Percentiles rank a stretch among this genome's conserved stretches.
These are phyloP conservation scores for Pemphigus obesinymphae DNA, from an alignment of 1,140 invertebrate species.

Conservation along the genomic window DNA sequence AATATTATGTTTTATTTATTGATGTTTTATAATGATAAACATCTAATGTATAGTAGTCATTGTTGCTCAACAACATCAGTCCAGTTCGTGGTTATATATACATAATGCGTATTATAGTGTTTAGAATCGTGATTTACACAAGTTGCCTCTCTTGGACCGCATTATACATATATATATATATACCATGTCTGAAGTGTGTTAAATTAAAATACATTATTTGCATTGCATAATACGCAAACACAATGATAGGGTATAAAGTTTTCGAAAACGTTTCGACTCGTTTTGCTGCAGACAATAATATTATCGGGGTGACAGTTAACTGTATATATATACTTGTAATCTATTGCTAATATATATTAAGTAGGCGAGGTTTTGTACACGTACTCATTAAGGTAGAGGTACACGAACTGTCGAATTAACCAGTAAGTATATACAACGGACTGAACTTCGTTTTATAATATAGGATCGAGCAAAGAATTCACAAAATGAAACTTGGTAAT, in stretches of 20 bases:
- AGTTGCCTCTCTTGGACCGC: slow-evolving; percentile 9
- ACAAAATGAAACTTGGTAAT: too few relatives aligned
- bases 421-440: too few relatives aligned
- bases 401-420: too few relatives aligned
- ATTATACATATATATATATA: background rate
- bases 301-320: too few relatives aligned
- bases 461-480: too few relatives aligned
- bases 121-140: slow-evolving; percentile 32
- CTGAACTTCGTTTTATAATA: too few relatives aligned
- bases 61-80: slow-evolving; percentile 21
- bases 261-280: background rate
- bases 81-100: slow-evolving; percentile 18
- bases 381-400: too few relatives aligned
- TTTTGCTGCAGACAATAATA: too few relatives aligned
- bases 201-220: slow-evolving; percentile 16
- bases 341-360: too few relatives aligned
- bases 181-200: background rate
- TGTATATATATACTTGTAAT: too few relatives aligned
- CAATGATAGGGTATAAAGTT: background rate
- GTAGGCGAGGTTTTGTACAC: too few relatives aligned
- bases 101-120: background rate
- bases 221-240: background rate
- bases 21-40: slow-evolving; percentile 15
- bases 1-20: slow-evolving; percentile 26
- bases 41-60: slow-evolving; percentile 7